Evolutionary conservation across 2,888 invertebrate genomes (phyloP).

Genomic region (Yponomeuta cagnagella): DNA sequence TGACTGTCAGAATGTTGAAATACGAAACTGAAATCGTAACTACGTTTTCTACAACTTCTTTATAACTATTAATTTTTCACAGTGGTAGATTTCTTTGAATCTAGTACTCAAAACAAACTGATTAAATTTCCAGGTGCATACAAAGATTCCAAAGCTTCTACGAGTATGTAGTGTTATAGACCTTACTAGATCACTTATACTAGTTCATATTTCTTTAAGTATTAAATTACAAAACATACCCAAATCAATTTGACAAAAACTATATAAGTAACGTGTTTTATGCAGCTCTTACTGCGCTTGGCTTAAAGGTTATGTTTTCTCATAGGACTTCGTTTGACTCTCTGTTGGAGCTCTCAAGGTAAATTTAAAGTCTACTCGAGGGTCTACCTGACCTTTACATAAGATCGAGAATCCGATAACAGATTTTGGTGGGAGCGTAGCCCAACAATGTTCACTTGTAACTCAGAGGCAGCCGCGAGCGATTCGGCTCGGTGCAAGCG

Average conservation of each 20-base stretch:
- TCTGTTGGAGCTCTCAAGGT: not conserved
- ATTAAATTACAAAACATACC: not conserved
- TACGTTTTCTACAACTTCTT: too few species aligned
- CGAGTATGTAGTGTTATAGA: too few species aligned
- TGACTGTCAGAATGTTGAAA: too few species aligned
- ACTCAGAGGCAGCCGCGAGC: conserved; percentile 4
- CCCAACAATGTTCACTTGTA: not conserved
- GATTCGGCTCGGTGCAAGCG: not conserved
- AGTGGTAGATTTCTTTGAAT: too few species aligned
- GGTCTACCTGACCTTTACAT: not conserved
- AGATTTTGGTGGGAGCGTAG: not conserved
- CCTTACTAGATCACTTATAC: not conserved
- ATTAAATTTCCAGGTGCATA: not conserved
- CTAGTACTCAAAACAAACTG: not conserved
- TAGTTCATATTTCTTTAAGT: not conserved
- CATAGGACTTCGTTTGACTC: not conserved
- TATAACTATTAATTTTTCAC: too few species aligned
- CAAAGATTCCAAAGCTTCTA: not conserved
- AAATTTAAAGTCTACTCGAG: not conserved
- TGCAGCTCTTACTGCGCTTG: not conserved
- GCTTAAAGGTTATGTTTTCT: not conserved
- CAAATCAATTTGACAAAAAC: not conserved
- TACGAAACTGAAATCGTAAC: too few species aligned
- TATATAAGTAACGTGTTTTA: not conserved
- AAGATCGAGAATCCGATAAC: not conserved